Evolutionary conservation across 2,797 vertebrate genomes (phyloP), one percentile per base, ranked within the genome.

Genomic region (Urophycis tenuis): DNA sequence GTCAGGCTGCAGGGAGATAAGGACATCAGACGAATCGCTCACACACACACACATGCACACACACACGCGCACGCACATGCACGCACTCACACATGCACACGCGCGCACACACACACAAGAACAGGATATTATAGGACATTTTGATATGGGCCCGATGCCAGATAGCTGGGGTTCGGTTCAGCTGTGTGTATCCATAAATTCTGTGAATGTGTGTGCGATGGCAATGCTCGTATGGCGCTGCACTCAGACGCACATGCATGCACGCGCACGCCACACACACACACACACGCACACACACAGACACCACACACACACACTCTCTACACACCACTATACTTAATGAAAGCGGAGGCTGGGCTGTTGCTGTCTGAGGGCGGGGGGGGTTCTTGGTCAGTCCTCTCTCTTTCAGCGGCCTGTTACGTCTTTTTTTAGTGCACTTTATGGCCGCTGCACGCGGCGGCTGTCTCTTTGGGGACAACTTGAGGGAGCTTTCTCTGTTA

Each of bases 401-500:
- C 86, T 86, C 72, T 77, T 64, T 78, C 81, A 78, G 76, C 72
- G 49, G 8, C 41, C 19, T 77, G 41, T 41, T 91, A 79, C 83
- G 84, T 92, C 90, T 90, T 81, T 69, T 76, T 78, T 36, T 77
- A 71, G 81, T 88, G 88, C 89, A 84, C 83, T 81, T 87, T 90
- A 91, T 87, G 70, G 87, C 72, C 39, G 17, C 75, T 35, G 73
- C 77, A 32, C 64, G 74, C 82, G 74, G 72, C 75, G 77, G 72
- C 78, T 77, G 70, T 80, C 71, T 80, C 71, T 78, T 71, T 80
- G 82, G 71, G 78, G 75, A 80, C n/a, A 34, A 83, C 83, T 19
- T 19, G 67, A 32, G 85, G 53, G 60, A 78, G 77, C 83, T 87
- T 88, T 81, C 85, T 71, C 78, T 88, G 79, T 86, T 85, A 83